These are phyloP conservation scores for Parnassius apollo DNA, from an alignment of 2,888 invertebrate genomes.

Conservation along the genomic window DNA sequence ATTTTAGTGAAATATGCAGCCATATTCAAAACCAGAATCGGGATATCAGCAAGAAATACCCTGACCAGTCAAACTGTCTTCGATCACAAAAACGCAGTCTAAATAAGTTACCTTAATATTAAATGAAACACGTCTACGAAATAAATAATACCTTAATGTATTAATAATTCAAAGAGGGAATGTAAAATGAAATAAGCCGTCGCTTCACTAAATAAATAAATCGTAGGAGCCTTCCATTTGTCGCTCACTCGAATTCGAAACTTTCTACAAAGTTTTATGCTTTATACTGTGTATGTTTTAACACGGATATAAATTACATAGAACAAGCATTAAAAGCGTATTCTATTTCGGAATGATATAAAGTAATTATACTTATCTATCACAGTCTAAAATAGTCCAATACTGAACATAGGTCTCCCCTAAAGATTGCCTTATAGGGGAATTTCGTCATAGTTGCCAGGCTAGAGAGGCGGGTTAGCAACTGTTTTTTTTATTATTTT, in stretches of 20 bases:
- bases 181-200: constrained; percentile 27
- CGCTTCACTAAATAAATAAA: constrained; percentile 36
- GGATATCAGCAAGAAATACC: no score
- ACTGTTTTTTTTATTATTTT: no score
- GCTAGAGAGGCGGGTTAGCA: no score
- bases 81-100: background rate
- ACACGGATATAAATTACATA: constrained; percentile 17
- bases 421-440: no score
- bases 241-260: constrained; percentile 35
- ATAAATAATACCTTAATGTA: constrained; percentile 12
- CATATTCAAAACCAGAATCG: no score
- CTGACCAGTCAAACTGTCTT: no score
- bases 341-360: no score
- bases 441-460: no score
- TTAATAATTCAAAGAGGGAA: constrained; percentile 17
- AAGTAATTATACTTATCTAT: no score
- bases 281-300: constrained; percentile 28
- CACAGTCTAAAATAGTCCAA: no score
- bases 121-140: background rate
- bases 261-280: constrained; percentile 34
- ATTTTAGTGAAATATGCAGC: no score
- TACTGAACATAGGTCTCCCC: no score
- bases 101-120: background rate
- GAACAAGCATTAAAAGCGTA: constrained; percentile 6
- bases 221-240: constrained; percentile 27